Evolutionary conservation across 2,888 invertebrate species (phyloP), one percentile per base, ranked within the genome.

Genomic region (Nomada lathburiana): DNA sequence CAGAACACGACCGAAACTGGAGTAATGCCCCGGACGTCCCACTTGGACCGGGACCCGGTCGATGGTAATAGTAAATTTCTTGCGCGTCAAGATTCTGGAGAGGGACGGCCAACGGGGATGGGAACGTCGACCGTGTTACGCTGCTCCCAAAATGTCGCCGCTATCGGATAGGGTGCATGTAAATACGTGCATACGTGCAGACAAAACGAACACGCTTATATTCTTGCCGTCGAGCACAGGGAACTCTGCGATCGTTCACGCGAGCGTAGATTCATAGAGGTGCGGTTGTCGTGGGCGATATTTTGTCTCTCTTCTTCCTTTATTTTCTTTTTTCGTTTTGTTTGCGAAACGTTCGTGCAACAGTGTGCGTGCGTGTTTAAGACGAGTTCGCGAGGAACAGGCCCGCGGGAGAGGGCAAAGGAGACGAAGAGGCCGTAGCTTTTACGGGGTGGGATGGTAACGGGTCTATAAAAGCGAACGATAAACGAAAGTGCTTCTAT

Each of bases 1-100:
- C 83, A 69, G 83, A 85, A 86, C 79, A 85, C 57, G 23, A n/a
- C 71, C 65, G 76, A 72, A 87, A 87, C 60, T 79, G 75, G 85
- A 84, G 74, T 85, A 87, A 87, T 57, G 82, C 75, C 73, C 83
- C 44, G 53, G 50, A 60, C 73, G 85, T 67, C 69, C 87, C 76
- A 79, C 70, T 88, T 84, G 74, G 77, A 83, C 29, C 68, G 42
- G n/a, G 55, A 47, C 36, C 50, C 64, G 77, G 62, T 84, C 77
- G 76, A 82, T 55, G 75, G 68, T 67, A 79, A 76, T 68, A 70
- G 44, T 83, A 84, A 83, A 80, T 83, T 80, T 80, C 83, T 76
- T 83, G 67, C 72, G 78, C 55, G 77, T 78, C 82, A 71, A 73
- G 73, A 73, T 53, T 60, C 42, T 42, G 18, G 42, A 10, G 2